phyloP scores from a whole-genome alignment of 1,140 invertebrate genomes.

The Mizuhopecten yessoensis region DNA sequence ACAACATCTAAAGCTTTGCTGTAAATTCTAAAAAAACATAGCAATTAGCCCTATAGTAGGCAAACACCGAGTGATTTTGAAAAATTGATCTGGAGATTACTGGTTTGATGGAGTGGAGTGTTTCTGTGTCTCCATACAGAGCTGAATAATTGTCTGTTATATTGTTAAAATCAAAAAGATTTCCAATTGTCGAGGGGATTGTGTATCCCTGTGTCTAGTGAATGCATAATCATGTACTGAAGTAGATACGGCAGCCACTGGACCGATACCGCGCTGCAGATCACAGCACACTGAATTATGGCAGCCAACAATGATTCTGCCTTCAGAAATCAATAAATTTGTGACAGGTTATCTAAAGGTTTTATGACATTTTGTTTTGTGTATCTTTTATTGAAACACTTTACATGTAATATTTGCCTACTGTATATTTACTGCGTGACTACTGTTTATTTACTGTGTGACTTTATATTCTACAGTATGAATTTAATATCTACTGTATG shows the following conservation, averaged over 20 bases:
- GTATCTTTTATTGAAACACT: background rate
- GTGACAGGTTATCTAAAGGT: conserved; percentile 38
- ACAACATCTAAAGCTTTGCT: no score
- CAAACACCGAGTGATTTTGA: background rate
- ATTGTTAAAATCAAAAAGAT: conserved; percentile 20
- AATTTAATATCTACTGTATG: no score
- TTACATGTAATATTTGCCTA: background rate
- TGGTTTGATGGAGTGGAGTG: background rate
- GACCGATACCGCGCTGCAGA: background rate
- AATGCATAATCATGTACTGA: conserved; percentile 30
- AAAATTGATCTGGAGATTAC: background rate
- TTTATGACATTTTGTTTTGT: conserved; percentile 36
- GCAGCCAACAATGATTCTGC: background rate
- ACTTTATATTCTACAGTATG: no score
- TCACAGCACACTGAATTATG: background rate
- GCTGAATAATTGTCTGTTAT: conserved; percentile 34
- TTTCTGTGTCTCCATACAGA: background rate
- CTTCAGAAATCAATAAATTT: background rate
- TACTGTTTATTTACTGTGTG: no score
- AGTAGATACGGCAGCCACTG: background rate
- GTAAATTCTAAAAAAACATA: no score
- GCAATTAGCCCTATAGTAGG: no score
- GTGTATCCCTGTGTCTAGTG: conserved; percentile 13
- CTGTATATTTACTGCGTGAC: background rate
- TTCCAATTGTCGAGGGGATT: background rate